Conservation (phyloP, 2,113 vertebrate species). For the Sisor rabdophorus region DNA sequence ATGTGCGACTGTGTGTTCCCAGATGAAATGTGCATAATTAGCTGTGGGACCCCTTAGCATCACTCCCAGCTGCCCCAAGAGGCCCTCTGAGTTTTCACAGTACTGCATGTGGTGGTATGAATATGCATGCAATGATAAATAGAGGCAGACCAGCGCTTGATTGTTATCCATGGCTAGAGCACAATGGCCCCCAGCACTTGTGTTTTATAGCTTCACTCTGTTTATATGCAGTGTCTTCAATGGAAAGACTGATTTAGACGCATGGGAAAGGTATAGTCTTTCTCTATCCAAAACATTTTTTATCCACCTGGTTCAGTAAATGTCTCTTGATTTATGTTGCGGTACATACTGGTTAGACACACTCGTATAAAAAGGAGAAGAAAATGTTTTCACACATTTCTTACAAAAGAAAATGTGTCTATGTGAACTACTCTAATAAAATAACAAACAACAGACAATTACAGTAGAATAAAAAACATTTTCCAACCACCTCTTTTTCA, state of each 20-base stretch:
- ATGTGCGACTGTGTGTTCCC: conserved; percentile 30
- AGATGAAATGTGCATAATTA: conserved; percentile 43
- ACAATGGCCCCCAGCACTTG: conserved; percentile 41
- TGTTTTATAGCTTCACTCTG: conserved; percentile 45
- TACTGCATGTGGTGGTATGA: conserved; percentile 52
- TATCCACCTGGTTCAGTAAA: conserved; percentile 41
- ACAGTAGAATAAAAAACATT: neutral
- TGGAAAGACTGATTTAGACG: conserved; percentile 50
- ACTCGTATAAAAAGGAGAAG: conserved; percentile 3
- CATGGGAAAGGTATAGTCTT: conserved; percentile 48
- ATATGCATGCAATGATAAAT: conserved; percentile 57
- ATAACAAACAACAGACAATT: neutral
- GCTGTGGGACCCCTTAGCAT: conserved; percentile 27
- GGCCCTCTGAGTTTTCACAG: conserved; percentile 46
- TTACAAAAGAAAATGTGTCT: neutral
- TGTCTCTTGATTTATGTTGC: conserved; percentile 2
- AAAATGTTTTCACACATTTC: neutral
- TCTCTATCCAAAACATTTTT: conserved; percentile 17
- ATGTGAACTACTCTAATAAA: neutral
- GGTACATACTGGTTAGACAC: conserved; percentile 21
- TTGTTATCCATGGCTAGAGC: conserved; percentile 41
- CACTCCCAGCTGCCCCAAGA: conserved; percentile 31
- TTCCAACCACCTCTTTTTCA: neutral
- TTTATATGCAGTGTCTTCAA: conserved; percentile 24
- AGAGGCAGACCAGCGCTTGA: conserved; percentile 42